A percentile compares a stretch with the other conserved stretches of the same genome.
Evolutionary conservation across 1,140 invertebrate genomes (phyloP).

Genomic region (Cotesia vestalis): DNA sequence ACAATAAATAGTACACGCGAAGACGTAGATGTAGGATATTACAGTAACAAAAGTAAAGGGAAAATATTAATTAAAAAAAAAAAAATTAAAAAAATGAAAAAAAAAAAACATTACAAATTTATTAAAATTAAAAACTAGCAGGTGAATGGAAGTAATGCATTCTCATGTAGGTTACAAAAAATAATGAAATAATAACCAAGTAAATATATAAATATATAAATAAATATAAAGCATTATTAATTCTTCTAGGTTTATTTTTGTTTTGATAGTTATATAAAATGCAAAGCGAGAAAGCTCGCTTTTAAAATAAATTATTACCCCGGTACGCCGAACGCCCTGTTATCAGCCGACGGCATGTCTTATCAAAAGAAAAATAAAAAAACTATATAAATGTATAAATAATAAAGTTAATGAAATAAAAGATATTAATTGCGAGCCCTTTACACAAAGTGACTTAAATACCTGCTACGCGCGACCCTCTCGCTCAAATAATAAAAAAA

Average conservation of each 20-base stretch:
- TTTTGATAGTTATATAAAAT: constrained; percentile 57
- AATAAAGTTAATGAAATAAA: constrained; percentile 26
- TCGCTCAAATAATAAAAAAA: constrained; percentile 24
- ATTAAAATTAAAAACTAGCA: constrained; percentile 31
- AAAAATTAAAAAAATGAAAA: constrained; percentile 36
- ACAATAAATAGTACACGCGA: constrained; percentile 32
- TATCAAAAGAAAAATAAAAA: neutral
- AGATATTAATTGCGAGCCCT: constrained; percentile 25
- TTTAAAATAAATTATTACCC: constrained; percentile 51
- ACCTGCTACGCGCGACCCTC: constrained; percentile 47
- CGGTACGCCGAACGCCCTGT: constrained; percentile 62
- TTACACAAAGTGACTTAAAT: constrained; percentile 49
- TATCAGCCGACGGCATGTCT: constrained; percentile 43
- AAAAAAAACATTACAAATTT: constrained; percentile 25
- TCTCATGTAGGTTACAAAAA: constrained; percentile 58
- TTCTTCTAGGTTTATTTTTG: constrained; percentile 56
- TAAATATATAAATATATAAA: constrained; percentile 42
- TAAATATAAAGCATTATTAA: constrained; percentile 54
- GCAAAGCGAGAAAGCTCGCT: constrained; percentile 58
- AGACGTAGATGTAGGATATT: constrained; percentile 16
- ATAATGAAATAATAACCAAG: constrained; percentile 39
- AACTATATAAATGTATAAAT: constrained; percentile 1
- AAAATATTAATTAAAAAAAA: constrained; percentile 41
- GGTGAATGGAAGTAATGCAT: constrained; percentile 41
- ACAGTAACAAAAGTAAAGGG: constrained; percentile 29